Base-by-base conservation (phyloP, 2,113 vertebrate genomes). In the Trachemys scripta region DNA sequence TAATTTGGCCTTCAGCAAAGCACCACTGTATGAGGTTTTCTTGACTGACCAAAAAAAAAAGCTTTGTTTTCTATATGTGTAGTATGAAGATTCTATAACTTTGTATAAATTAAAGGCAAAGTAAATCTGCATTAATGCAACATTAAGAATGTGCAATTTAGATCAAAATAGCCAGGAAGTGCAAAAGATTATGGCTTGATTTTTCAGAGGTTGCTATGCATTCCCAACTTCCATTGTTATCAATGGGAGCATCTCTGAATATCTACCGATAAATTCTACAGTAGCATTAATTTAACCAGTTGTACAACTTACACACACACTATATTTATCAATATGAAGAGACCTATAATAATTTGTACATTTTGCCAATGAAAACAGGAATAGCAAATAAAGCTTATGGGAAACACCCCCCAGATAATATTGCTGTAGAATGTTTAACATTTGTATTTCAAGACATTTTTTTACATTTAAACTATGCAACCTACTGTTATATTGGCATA, bases 1-100 rank as follows among this genome's bases (percentile, higher is more conserved):
- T 94, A 96, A 78, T 62, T 76, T 92, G 25, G 1, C 53, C 45
- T 95, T 90, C 90, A 53, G 59, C 57, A 90, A 93, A 56, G 24
- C 11, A 78, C 12, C 86, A 57, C 86, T 75, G 80, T 0, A 1
- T 80, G 72, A 78, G 9, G 27, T 78, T 83, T 12, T 82, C n/a
- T 57, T 80, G 76, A 88, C 25, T 78, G 72, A 80, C 9, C 9
- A 75, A 89, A 92, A 86, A 1, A 42, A 42, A 49, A 89, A 80
- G 16, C 16, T 75, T 27, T 69, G 5, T 10, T 86, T 90, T 90
- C 8, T 20, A 94, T 84, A 50, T 78, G 31, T 10, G 78, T 1
- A 79, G 45, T 13, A 90, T 94, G n/a, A 53, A 94, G 12, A 29
- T 35, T 59, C 79, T 54, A 89, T 42, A 95, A 86, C 4, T 45